Evolutionary conservation across 2,797 vertebrate species (phyloP), one percentile per base, ranked within the genome.

Genomic region (Euphonia xanthogaster): DNA sequence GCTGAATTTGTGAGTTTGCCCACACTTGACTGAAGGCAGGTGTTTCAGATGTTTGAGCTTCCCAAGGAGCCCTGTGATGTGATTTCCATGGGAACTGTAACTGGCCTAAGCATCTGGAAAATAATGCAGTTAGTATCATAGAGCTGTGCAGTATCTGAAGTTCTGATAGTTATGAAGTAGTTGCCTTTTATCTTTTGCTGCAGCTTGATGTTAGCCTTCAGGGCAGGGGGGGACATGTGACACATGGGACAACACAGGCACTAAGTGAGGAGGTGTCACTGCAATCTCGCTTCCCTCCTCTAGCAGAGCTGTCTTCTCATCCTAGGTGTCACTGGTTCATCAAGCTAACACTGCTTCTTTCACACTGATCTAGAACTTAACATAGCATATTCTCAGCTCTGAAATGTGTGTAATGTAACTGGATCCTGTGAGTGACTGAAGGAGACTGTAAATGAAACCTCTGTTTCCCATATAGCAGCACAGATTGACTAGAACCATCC

Each of bases 201-300:
- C 50, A 70, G 7, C 21, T 54, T 13, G 25, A 68, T 35, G n/a
- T 72, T 51, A 55, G 6, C 42, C 51, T 82, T 53, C 31, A 9
- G 13, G 13, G 2, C 2, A 5, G 9, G 13, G 16, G 7, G 8
- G 7, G 16, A 9, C 19, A 10, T 0, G 5, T 24, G 27, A 39
- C 71, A 27, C 65, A 7, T 3, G 21, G 37, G 57, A 57, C 14
- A 37, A 5, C 37, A 11, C 7, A 2, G 35, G n/a, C 44, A n/a
- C 17, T 37, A 14, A 58, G 23, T 55, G 45, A 58, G 57, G 39
- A 51, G 11, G 11, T 42, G 25, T 25, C 31, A 11, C n/a, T 90
- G 33, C 35, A 53, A 30, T 62, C 50, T 75, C 1, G 6, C 24
- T 54, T 88, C 35, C 21, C 25, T 85, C 19, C 48, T 73, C 53